These are phyloP conservation scores for Eilema griseolum DNA, from an alignment of 2,888 invertebrate species.

Conservation along the genomic window DNA sequence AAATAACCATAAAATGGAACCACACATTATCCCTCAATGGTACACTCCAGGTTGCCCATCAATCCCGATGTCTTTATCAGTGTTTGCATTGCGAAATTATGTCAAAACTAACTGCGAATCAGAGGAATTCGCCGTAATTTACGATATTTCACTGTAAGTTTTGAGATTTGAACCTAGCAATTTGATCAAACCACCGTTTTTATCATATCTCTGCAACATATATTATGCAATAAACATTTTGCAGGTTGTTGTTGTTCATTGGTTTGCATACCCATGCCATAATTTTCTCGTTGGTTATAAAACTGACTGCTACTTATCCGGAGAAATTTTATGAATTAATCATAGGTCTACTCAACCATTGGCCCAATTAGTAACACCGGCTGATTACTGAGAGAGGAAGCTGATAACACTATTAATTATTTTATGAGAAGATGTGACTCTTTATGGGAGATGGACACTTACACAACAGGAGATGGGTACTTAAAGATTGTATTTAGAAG, in stretches of 20 bases:
- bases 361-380: background rate
- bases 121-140: background rate
- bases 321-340: background rate
- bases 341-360: background rate
- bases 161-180: background rate
- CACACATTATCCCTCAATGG: no score
- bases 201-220: background rate
- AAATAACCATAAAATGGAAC: background rate
- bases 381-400: background rate
- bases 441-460: no score
- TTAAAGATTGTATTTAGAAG: no score
- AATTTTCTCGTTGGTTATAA: conserved; percentile 26
- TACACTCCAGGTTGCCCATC: no score
- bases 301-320: conserved; percentile 16
- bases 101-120: background rate
- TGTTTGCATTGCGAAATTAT: background rate
- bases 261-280: conserved; percentile 30
- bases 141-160: no score
- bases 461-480: no score
- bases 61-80: no score
- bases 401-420: background rate
- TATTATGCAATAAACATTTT: conserved; percentile 17
- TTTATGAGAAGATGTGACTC: background rate
- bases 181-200: background rate
- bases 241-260: conserved; percentile 36